Evolutionary conservation across 2,113 vertebrate species (phyloP), one percentile per base, ranked within the genome.

Genomic region (Pterophyllum scalare): DNA sequence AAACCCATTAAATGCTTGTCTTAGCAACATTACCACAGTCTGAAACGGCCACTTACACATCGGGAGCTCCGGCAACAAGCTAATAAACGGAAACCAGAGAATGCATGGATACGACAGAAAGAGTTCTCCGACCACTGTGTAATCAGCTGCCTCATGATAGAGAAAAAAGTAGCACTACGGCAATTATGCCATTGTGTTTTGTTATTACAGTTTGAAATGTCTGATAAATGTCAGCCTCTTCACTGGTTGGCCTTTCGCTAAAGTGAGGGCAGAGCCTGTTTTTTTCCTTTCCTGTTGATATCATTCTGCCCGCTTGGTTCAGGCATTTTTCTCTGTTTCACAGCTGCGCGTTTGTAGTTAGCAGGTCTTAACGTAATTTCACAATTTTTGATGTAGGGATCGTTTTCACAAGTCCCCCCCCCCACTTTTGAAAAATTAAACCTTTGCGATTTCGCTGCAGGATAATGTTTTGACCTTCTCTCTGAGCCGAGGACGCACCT

Each of bases 181-280:
- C 80, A 81, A 84, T 92, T 90, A 87, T 78, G 75, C 64, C 60
- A 22, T 80, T 77, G 80, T 90, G 85, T 89, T 86, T 54, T 75
- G 81, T 85, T 92, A 79, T 91, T 90, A 92, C 58, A 15, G 77
- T 86, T 89, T 64, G 24, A 81, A 84, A 91, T 61, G 88, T 84
- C 81, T 85, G 87, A 85, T 88, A 88, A 92, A 93, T 92, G 92
- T 89, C 89, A 91, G 87, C 83, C 87, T 82, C 84, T 59, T 86
- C 79, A 75, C 81, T 52, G 81, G n/a, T 61, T 80, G 90, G 83
- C 89, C 88, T 89, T 91, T 91, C 10, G 76, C 49, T 87, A 58
- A 77, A 88, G 89, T 64, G 83, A 84, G 80, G 80, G 46, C 81
- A 81, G 13, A 77, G 59, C 28, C 65, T 75, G 57, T 67, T 28